Percentiles rank a stretch among this genome's conserved stretches.
These are phyloP conservation scores for Sebastes aleutianus DNA, from an alignment of 2,797 vertebrate species.

Conservation along the genomic window DNA sequence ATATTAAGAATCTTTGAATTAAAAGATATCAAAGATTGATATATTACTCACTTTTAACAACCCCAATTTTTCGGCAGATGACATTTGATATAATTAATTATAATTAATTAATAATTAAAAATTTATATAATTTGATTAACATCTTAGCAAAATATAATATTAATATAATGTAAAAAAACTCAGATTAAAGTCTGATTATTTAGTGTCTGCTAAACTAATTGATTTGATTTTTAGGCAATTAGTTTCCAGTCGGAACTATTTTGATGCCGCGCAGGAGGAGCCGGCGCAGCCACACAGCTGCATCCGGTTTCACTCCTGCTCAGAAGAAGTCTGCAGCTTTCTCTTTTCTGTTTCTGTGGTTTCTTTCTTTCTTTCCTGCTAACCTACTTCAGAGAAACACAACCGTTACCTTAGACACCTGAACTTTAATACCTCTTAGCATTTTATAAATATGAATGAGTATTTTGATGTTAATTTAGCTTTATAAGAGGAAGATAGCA, in stretches of 20 bases:
- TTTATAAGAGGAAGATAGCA: not conserved
- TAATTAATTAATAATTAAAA: too few relatives aligned
- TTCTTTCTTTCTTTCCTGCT: not conserved
- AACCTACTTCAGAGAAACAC: not conserved
- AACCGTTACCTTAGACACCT: rapidly evolving
- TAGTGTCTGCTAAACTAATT: too few relatives aligned
- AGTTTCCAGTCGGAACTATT: conserved; percentile 62
- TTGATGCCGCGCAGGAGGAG: conserved; percentile 23
- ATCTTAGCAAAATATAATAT: too few relatives aligned
- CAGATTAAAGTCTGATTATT: too few relatives aligned
- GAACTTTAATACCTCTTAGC: rapidly evolving
- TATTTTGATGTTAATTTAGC: not conserved
- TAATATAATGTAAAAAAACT: too few relatives aligned
- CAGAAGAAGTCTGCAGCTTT: not conserved
- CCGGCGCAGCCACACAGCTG: not conserved
- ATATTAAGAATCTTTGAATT: too few relatives aligned
- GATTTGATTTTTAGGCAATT: too few relatives aligned
- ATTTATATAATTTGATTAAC: too few relatives aligned
- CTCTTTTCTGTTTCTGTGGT: not conserved
- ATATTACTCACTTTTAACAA: too few relatives aligned
- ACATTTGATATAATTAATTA: too few relatives aligned
- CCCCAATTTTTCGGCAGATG: too few relatives aligned
- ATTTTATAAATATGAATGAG: rapidly evolving
- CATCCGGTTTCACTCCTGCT: not conserved
- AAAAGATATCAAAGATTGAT: too few relatives aligned